A percentile compares a stretch with the other conserved stretches of the same genome.
Evolutionary conservation across 2,888 invertebrate species (phyloP).

Genomic region (Flexamia atlantica): DNA sequence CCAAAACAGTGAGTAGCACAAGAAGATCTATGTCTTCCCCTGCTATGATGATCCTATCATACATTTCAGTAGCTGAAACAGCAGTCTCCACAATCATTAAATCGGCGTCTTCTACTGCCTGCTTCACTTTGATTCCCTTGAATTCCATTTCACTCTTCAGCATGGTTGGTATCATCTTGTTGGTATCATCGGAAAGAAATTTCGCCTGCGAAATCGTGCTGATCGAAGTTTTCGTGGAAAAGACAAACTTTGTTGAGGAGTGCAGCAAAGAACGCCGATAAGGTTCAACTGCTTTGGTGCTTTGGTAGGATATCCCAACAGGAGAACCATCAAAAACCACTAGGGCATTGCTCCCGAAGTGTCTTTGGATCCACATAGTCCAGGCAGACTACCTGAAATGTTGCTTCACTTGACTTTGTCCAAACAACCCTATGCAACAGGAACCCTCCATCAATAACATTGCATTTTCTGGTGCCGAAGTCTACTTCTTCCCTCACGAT

Average conservation of each 20-base stretch:
- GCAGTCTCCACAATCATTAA: constrained; percentile 65
- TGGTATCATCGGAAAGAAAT: constrained; percentile 58
- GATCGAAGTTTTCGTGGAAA: constrained; percentile 65
- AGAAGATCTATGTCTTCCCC: constrained; percentile 70
- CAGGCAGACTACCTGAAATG: constrained; percentile 54
- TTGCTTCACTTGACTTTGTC: constrained; percentile 57
- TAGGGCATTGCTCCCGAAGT: constrained; percentile 62
- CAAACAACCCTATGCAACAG: constrained; percentile 68
- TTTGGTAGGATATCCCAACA: constrained; percentile 59
- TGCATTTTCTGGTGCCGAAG: constrained; percentile 32
- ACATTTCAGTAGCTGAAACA: constrained; percentile 58
- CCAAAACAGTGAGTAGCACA: constrained; percentile 65
- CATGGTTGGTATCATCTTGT: constrained; percentile 51
- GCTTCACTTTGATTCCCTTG: constrained; percentile 63
- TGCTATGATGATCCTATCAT: constrained; percentile 55
- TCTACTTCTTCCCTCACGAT: constrained; percentile 39
- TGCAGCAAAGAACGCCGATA: constrained; percentile 46
- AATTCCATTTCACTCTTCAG: constrained; percentile 54
- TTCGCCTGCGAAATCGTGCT: constrained; percentile 66
- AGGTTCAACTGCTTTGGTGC: constrained; percentile 14
- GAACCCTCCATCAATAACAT: constrained; percentile 70
- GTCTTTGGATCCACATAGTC: constrained; percentile 56
- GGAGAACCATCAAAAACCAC: constrained; percentile 71
- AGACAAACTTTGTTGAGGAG: constrained; percentile 54
- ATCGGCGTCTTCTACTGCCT: constrained; percentile 65